Evolutionary conservation across 2,797 vertebrate species (phyloP), one percentile per base, ranked within the genome.

Genomic region (Spatula clypeata): DNA sequence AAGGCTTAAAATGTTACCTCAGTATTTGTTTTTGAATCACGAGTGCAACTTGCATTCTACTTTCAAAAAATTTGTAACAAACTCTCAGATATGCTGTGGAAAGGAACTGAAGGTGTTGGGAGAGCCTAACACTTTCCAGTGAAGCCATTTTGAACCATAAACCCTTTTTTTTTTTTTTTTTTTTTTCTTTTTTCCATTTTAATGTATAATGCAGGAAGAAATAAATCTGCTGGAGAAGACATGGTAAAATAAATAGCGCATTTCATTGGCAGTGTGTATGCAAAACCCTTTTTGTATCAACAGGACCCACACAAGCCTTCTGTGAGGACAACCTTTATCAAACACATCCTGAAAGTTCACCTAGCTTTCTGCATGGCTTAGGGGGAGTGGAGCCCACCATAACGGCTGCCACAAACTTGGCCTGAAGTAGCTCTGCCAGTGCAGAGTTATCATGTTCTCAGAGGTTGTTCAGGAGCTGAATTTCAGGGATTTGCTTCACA

Each of bases 261-360:
- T 27, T 81, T 80, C 29, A n/a, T 29, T 53, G 4, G 27, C 36
- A 53, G 34, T 2, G 4, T 47, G 57, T 53, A 34, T 76, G 85
- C 53, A 86, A 82, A 93, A 73, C 9, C 24, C 20, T 40, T 49
- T 29, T 9, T 13, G 24, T 31, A 61, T 31, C 73, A 57, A 31
- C 18, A 90, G 70, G 34, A 82, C 17, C 38, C 71, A 58, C 18
- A n/a, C 5, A 73, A 60, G n/a, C 10, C 27, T 53, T 71, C 27
- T 70, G 27, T 20, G 24, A 79, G 13, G 29, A 57, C 26, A 76
- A 2, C 23, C 72, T 40, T 62, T 61, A 27, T 87, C 54, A 57
- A 3, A 29, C 0, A 0, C 4, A 0, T 36, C n/a, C 27, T 80
- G 32, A 69, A 60, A 83, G 12, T 61, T 82, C 49, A 19, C 27